Conservation (phyloP, 2,113 vertebrate genomes). For the Progne subis region DNA sequence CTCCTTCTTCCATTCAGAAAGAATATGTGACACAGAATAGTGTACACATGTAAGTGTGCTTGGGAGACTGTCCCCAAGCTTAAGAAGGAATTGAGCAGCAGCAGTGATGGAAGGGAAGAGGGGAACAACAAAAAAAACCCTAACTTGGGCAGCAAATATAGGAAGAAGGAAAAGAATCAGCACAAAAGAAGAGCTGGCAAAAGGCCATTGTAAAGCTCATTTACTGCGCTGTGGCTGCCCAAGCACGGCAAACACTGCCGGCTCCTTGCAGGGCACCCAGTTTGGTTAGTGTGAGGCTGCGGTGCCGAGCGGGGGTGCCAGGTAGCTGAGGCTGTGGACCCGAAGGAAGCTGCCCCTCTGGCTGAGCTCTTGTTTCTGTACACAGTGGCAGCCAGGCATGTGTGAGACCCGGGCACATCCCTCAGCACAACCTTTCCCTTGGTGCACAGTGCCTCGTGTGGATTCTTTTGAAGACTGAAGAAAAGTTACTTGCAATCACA, state of each 20-base stretch:
- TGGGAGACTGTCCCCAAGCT: background rate
- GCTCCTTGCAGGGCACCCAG: background rate
- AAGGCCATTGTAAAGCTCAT: background rate
- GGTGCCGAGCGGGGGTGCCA: background rate
- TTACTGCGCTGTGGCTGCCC: background rate
- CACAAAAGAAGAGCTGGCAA: background rate
- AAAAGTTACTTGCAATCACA: background rate
- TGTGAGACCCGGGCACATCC: background rate
- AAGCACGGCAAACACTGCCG: background rate
- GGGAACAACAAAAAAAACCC: background rate
- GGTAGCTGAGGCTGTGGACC: fast-evolving
- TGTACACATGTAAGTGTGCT: background rate
- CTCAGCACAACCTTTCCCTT: background rate
- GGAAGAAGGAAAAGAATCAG: background rate
- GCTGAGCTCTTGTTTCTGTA: constrained; percentile 20
- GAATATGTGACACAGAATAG: background rate
- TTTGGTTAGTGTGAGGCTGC: background rate
- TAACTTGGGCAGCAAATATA: background rate
- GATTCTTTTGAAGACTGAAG: constrained; percentile 46
- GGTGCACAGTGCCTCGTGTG: background rate
- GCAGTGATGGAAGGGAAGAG: background rate
- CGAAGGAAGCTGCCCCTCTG: background rate
- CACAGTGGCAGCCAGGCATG: background rate
- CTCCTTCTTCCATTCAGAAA: background rate
- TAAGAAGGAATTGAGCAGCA: background rate